phyloP scores from a whole-genome alignment of 2,888 invertebrate species.

The Steinernema scapterisci region DNA sequence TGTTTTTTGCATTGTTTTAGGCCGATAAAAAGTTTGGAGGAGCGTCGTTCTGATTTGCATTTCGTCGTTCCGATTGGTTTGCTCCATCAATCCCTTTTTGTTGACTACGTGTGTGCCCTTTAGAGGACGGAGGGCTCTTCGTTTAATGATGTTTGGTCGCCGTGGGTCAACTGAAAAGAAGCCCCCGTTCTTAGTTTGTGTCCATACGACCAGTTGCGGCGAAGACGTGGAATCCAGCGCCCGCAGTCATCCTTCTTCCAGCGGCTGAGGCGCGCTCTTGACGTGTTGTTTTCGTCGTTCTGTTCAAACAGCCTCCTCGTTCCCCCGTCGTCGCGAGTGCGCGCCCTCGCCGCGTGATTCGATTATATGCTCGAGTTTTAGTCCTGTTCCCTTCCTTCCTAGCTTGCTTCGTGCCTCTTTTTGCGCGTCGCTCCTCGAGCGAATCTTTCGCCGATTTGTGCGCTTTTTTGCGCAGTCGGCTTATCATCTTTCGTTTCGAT shows the following conservation, averaged over 20 bases:
- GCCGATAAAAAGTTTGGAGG: slow-evolving; percentile 34
- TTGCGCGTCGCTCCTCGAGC: background rate
- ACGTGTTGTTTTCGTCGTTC: slow-evolving; percentile 18
- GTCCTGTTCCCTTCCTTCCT: background rate
- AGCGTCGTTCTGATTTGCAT: background rate
- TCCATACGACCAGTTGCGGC: no score
- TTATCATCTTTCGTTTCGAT: no score
- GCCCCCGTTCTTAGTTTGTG: no score
- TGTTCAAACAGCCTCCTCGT: background rate
- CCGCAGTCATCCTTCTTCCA: slow-evolving; percentile 15
- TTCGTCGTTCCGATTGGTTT: background rate
- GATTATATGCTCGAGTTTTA: slow-evolving; percentile 19
- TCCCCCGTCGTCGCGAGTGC: background rate
- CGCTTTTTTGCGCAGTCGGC: no score
- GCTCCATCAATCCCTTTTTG: background rate
- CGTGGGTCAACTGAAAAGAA: no score
- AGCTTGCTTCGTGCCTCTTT: background rate
- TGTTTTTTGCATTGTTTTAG: slow-evolving; percentile 34
- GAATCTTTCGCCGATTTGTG: background rate
- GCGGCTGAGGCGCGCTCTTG: background rate
- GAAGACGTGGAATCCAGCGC: background rate
- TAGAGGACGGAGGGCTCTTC: background rate
- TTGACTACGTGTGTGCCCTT: slow-evolving; percentile 5
- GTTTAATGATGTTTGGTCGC: background rate
- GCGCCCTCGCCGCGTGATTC: slow-evolving; percentile 25